A percentile compares a stretch with the other conserved stretches of the same genome.
These are phyloP conservation scores for Cydia pomonella DNA, from an alignment of 1,140 invertebrate genomes.

Conservation along the genomic window DNA sequence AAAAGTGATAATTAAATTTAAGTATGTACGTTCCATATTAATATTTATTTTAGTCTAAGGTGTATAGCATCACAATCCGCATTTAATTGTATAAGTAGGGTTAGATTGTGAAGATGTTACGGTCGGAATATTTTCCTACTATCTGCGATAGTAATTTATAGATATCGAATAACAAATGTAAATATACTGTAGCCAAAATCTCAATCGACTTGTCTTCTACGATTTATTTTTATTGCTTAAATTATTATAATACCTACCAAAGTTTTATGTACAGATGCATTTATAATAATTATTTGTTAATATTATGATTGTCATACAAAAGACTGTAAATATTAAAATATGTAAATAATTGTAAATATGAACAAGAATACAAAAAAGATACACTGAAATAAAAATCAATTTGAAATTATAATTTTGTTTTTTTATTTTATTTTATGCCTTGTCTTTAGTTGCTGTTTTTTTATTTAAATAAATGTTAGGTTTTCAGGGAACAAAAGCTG, in stretches of 20 bases:
- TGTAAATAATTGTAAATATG: conserved; percentile 67
- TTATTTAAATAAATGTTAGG: conserved; percentile 19
- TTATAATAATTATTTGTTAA: conserved; percentile 59
- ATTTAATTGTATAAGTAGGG: conserved; percentile 64
- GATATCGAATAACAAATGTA: conserved; percentile 40
- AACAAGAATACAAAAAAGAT: conserved; percentile 56
- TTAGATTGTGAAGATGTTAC: conserved; percentile 58
- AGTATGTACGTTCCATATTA: conserved; percentile 54
- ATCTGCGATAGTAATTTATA: conserved; percentile 76
- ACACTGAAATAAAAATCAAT: conserved; percentile 66
- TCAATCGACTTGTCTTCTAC: conserved; percentile 29
- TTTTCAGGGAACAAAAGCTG: neutral
- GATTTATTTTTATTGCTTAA: conserved; percentile 56
- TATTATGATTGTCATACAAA: conserved; percentile 49
- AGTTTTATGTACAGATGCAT: conserved; percentile 75
- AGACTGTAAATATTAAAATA: conserved; percentile 70
- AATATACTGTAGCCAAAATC: conserved; percentile 39
- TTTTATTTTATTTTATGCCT: conserved; percentile 55
- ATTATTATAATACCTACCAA: conserved; percentile 78
- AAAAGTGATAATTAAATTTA: conserved; percentile 75
- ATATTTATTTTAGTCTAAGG: conserved; percentile 65
- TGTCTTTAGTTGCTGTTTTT: conserved; percentile 34
- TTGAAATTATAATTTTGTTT: conserved; percentile 71
- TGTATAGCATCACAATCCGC: conserved; percentile 43
- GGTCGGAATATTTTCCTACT: conserved; percentile 65